Evolutionary conservation across 2,113 vertebrate species (phyloP), one percentile per base, ranked within the genome.

Genomic region (Galeopterus variegatus): DNA sequence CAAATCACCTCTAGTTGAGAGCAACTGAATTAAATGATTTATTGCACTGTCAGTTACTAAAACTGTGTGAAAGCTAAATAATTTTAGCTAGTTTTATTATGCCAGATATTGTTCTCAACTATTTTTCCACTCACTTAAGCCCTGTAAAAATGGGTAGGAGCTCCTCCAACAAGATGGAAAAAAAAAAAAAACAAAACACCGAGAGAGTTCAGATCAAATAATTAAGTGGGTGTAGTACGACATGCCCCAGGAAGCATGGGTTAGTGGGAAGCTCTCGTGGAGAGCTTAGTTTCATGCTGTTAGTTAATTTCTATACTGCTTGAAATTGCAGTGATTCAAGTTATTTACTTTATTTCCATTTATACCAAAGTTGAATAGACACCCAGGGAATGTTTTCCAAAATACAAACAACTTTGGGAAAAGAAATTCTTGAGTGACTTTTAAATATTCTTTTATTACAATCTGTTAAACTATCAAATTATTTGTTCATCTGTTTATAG

Each of bases 161-260:
- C 3, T 64, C 14, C 9, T 45, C 14, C 2, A 94, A 48, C 2
- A 90, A 93, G 75, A 50, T 41, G 1, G 36, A n/a, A 48, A 62
- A 6, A n/a, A n/a, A n/a, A n/a, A n/a, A n/a, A n/a, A n/a, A n/a
- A n/a, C n/a, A n/a, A n/a, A 6, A n/a, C 4, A 50, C n/a, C 48
- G n/a, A 93, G 31, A 65, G 3, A 92, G 24, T 13, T 76, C 21
- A 86, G 33, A 36, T 52, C 0, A 65, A 2, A 70, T 0, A 12
- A 4, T 2, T 41, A 79, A 26, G 41, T 60, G 2, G 8, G 3
- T 36, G 11, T 1, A 70, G 17, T 58, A 41, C 4, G 18, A 31
- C 19, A 28, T 50, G 19, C 19, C 3, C 1, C 28, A n/a, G 17
- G 41, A 3, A 36, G 2, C 24, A 24, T n/a, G 24, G 1, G 5